A percentile compares a stretch with the other conserved stretches of the same genome.
Conservation (phyloP, 2,113 vertebrate species). For the Phyllostomus discolor region DNA sequence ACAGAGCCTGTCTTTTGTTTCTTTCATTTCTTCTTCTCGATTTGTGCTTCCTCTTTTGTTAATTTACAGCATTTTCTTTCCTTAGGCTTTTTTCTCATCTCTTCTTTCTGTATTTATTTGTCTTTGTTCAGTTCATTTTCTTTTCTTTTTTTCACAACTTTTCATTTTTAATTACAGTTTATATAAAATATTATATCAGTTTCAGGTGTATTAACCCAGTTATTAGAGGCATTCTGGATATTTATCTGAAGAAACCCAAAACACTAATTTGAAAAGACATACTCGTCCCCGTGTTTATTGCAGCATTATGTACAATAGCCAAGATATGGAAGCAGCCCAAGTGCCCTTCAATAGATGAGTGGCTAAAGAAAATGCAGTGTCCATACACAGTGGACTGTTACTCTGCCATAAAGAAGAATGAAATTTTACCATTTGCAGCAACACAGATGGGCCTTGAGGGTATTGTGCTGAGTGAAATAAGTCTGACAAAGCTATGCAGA, state of each 20-base stretch:
- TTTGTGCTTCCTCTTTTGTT: neutral
- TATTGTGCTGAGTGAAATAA: neutral
- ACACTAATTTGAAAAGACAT: neutral
- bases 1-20: neutral
- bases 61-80: neutral
- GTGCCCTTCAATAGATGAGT: neutral
- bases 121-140: neutral
- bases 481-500: neutral
- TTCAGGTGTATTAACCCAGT: neutral
- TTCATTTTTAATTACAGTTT: neutral
- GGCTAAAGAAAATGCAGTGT: neutral
- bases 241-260: neutral
- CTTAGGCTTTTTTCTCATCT: neutral
- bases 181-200: neutral
- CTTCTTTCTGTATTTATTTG: neutral
- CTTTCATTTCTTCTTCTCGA: neutral
- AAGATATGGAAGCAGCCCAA: neutral
- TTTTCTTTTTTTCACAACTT: neutral
- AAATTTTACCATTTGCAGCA: neutral
- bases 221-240: neutral
- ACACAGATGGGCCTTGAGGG: neutral
- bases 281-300: neutral
- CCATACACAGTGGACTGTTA: neutral
- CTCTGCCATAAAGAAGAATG: neutral
- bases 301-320: neutral